Percentiles rank a stretch among this genome's conserved stretches.
phyloP scores from a whole-genome alignment of 2,113 vertebrate species.

The Percopsis transmontana region DNA sequence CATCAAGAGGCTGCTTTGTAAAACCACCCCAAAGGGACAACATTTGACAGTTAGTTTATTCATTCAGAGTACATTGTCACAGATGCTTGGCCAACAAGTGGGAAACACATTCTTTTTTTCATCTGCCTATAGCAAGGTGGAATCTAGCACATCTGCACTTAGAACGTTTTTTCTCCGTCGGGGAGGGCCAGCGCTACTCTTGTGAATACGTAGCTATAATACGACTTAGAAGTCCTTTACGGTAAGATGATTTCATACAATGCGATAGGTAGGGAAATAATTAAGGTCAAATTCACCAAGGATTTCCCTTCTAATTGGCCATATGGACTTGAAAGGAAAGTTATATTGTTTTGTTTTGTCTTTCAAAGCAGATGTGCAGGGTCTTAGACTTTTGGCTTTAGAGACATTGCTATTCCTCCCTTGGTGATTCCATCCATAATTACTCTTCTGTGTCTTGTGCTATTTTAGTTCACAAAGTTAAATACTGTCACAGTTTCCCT shows the following conservation, averaged over 20 bases:
- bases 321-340: conserved; percentile 76
- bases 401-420: conserved; percentile 56
- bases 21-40: conserved; percentile 40
- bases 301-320: conserved; percentile 76
- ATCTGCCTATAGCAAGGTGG: conserved; percentile 47
- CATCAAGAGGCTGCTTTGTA: conserved; percentile 59
- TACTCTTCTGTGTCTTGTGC: conserved; percentile 53
- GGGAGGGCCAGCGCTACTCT: conserved; percentile 26
- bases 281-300: conserved; percentile 72
- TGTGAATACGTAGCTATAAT: conserved; percentile 35
- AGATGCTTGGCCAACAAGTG: conserved; percentile 50
- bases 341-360: conserved; percentile 72
- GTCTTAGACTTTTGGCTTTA: conserved; percentile 69
- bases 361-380: conserved; percentile 73
- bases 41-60: conserved; percentile 59
- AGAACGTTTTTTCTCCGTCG: conserved; percentile 32
- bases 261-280: conserved; percentile 67
- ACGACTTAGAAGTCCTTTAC: conserved; percentile 65
- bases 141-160: conserved; percentile 46
- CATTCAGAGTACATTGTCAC: conserved; percentile 53
- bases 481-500: conserved; percentile 31
- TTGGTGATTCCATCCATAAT: conserved; percentile 65
- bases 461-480: conserved; percentile 66
- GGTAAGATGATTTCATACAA: conserved; percentile 70
- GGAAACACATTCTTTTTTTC: conserved; percentile 10